Conservation (phyloP, 1,140 invertebrate species). For the Harpegnathos saltator region DNA sequence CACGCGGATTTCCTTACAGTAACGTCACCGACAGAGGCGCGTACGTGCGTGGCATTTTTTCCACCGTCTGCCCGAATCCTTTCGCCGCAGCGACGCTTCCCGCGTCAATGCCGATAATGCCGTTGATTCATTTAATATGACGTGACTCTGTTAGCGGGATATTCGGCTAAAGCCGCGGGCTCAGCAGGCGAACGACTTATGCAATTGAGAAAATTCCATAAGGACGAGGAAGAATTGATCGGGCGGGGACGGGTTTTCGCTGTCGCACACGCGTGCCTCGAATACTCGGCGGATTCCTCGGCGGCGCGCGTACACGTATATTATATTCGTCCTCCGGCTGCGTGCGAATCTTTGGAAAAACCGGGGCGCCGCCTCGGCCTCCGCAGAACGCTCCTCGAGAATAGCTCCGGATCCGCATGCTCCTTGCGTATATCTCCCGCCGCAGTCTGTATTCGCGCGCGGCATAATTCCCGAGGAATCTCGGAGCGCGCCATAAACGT, state of each 20-base stretch:
- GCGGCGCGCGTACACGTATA: slow-evolving; percentile 24
- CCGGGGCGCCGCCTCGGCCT: not conserved
- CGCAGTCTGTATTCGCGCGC: slow-evolving; percentile 27
- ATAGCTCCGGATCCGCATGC: slow-evolving; percentile 25
- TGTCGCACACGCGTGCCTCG: slow-evolving; percentile 47
- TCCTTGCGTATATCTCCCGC: slow-evolving; percentile 2
- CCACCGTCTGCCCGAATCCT: not conserved
- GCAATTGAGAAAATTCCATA: slow-evolving; percentile 13
- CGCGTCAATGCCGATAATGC: not conserved
- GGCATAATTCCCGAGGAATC: slow-evolving; percentile 41
- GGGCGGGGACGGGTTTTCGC: slow-evolving; percentile 35
- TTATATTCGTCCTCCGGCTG: slow-evolving; percentile 8
- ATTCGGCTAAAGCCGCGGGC: not conserved
- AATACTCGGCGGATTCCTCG: slow-evolving; percentile 37
- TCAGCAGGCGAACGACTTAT: slow-evolving; percentile 19
- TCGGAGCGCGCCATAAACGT: slow-evolving; percentile 17
- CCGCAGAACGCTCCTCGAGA: slow-evolving; percentile 23
- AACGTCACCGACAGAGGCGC: not conserved
- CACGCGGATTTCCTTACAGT: not conserved
- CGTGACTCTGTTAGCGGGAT: slow-evolving; percentile 4
- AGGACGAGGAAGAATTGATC: slow-evolving; percentile 10
- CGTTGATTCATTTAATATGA: not conserved
- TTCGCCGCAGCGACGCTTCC: not conserved
- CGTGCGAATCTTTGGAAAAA: slow-evolving; percentile 17
- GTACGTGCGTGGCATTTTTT: not conserved